Base-by-base conservation (phyloP, 2,113 vertebrate species). In the Zootoca vivipara region DNA sequence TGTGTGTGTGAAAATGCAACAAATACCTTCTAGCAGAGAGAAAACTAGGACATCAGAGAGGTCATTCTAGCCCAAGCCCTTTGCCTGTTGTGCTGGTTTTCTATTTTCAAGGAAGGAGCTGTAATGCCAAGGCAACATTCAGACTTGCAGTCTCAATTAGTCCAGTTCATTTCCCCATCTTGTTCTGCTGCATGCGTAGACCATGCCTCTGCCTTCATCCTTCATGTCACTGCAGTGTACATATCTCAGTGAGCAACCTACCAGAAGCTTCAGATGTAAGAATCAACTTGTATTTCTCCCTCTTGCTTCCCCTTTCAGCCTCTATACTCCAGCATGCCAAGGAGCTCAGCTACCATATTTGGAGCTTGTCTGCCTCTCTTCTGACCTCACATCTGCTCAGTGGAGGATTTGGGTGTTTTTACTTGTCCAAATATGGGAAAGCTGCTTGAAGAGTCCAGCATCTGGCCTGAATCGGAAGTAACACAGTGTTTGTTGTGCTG, bases 331-430 rank as follows among this genome's bases (percentile, higher is more conserved):
- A 28, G 82, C 2, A 12, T 26, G 64, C 86, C 0, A 1, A 52
- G n/a, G 82, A 40, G 52, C 0, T 13, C 87, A 1, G 85, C 95
- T 90, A 91, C 98, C 97, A 94, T 98, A 98, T 98, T 98, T 98
- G 97, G 98, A 83, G 95, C 87, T 80, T 0, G 6, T 78, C 75
- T 88, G 96, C 90, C 94, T 94, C 91, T 92, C 70, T 52, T 30
- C 82, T 82, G 90, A 62, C 92, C 91, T 46, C 28, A 24, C 33
- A 73, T 22, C 89, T 46, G 91, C 90, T 74, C 16, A 84, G 75
- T 1, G 72, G 86, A 24, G 46, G 81, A 79, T 83, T 83, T 78
- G 90, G 64, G 62, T 70, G 84, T 10, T 73, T 92, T 69, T 83
- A 87, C 87, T 82, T 95, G 12, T 1, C 95, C 95, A 42, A 96